Percentiles rank a stretch among this genome's conserved stretches.
Evolutionary conservation across 92 coral and sea anemone genomes (phyloP).

Genomic region (Zoanthus sociatus): DNA sequence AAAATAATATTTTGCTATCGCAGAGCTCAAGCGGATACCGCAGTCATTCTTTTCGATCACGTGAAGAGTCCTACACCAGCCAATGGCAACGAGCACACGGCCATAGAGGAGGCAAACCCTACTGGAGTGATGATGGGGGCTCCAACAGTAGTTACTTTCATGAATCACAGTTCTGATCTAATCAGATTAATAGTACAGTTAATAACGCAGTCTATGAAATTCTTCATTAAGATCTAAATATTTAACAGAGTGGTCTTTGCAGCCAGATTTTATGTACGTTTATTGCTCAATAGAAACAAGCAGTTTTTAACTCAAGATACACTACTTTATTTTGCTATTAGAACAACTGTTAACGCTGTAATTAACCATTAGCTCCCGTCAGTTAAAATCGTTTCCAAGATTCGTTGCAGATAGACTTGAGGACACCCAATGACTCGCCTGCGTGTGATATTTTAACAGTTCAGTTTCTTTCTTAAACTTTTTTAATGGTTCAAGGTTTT

Average conservation of each 20-base stretch:
- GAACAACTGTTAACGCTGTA: background rate
- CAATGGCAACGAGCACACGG: slow-evolving; percentile 53
- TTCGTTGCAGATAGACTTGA: background rate
- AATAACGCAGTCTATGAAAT: background rate
- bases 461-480: background rate
- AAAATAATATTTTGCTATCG: slow-evolving; percentile 1
- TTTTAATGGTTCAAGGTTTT: background rate
- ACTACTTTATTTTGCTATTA: slow-evolving; percentile 17
- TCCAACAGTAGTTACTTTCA: slow-evolving; percentile 26
- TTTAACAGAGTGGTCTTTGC: slow-evolving; percentile 27
- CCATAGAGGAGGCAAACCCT: slow-evolving; percentile 58
- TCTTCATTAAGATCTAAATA: slow-evolving; percentile 4
- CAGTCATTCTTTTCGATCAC: slow-evolving; percentile 76
- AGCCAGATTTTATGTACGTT: background rate
- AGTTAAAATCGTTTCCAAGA: no score
- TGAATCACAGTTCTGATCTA: slow-evolving; percentile 78
- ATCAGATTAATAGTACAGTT: background rate
- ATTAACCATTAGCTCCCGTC: background rate
- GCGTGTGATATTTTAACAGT: background rate
- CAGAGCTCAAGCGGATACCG: slow-evolving; percentile 94
- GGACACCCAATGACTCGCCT: background rate
- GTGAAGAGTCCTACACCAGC: slow-evolving; percentile 63
- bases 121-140: slow-evolving; percentile 87
- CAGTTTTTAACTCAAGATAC: background rate
- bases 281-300: background rate